These are phyloP conservation scores for Bos indicus DNA, from an alignment of 2,113 vertebrate species.

Conservation along the genomic window DNA sequence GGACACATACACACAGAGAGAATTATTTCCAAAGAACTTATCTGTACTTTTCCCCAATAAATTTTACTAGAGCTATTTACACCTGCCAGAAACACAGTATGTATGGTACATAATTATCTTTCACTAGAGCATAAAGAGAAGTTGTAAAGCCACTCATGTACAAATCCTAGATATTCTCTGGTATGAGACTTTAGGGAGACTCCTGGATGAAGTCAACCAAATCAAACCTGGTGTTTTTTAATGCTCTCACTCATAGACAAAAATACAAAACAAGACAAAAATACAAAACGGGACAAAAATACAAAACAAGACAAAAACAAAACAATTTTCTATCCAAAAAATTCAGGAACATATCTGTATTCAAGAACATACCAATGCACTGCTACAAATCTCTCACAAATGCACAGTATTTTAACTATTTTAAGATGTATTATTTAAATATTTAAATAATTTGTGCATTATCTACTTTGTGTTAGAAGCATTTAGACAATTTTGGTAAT, in stretches of 20 bases:
- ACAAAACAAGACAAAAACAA: not conserved
- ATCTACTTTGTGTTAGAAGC: not conserved
- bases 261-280: not conserved
- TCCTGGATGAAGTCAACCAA: not conserved
- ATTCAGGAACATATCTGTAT: not conserved
- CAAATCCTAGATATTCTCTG: not conserved
- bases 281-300: not conserved
- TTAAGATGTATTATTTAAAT: not conserved
- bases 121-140: not conserved
- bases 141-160: too few relatives aligned
- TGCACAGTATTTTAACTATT: not conserved
- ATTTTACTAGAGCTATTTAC: not conserved
- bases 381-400: not conserved
- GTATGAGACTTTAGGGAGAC: not conserved
- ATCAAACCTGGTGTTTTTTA: not conserved
- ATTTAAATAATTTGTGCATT: not conserved
- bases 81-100: not conserved
- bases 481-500: not conserved
- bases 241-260: not conserved
- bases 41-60: not conserved
- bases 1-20: not conserved
- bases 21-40: not conserved
- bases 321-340: not conserved
- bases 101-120: not conserved
- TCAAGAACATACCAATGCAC: not conserved